A percentile compares a stretch with the other conserved stretches of the same genome.
Evolutionary conservation across 1,140 invertebrate species (phyloP).

Genomic region (Sitobion miscanthi): DNA sequence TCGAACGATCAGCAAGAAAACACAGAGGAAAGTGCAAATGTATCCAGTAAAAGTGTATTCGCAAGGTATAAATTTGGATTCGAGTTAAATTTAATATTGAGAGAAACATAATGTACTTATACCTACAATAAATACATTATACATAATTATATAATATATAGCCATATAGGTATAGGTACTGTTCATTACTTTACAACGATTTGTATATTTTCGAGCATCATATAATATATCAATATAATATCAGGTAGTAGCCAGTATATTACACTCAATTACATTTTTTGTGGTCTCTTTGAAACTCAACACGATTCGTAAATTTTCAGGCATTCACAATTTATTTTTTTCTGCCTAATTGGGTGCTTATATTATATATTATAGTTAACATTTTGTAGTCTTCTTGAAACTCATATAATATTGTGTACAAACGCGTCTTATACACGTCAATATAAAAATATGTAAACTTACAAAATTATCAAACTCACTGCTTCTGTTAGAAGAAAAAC

Average conservation of each 20-base stretch:
- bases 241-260: too few relatives aligned
- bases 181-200: background rate
- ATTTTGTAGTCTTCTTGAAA: background rate
- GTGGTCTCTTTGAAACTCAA: background rate
- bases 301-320: too few relatives aligned
- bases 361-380: background rate
- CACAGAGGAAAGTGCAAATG: background rate
- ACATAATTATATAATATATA: too few relatives aligned
- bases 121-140: background rate
- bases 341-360: too few relatives aligned
- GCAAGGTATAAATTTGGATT: background rate
- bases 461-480: too few relatives aligned
- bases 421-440: background rate
- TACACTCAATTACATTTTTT: background rate
- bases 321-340: too few relatives aligned
- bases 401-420: background rate
- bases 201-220: background rate
- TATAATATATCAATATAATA: too few relatives aligned
- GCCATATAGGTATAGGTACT: too few relatives aligned
- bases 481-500: too few relatives aligned
- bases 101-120: background rate
- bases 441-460: background rate
- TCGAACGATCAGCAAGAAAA: background rate
- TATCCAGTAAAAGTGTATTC: background rate
- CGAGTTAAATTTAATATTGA: background rate